Percentiles rank a stretch among this genome's conserved stretches.
Evolutionary conservation across 2,797 vertebrate genomes (phyloP).

Genomic region (Myripristis jacobus): DNA sequence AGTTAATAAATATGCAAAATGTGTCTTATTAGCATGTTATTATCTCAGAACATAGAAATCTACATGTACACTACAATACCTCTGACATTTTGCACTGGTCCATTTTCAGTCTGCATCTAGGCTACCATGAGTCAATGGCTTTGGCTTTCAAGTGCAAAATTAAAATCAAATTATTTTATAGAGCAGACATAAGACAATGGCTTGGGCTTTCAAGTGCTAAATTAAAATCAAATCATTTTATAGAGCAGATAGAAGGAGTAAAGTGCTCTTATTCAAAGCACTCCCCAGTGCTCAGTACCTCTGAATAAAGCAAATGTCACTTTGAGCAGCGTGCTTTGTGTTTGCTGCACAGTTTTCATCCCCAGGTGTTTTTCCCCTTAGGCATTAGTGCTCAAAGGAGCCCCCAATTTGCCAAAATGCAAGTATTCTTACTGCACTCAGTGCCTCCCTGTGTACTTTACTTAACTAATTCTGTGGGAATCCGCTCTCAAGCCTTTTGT

Average conservation of each 20-base stretch:
- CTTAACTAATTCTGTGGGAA: conserved; percentile 70
- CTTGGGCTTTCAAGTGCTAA: not conserved
- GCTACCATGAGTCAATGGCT: not conserved
- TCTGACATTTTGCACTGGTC: not conserved
- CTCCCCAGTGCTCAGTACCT: conserved; percentile 16
- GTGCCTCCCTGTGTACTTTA: conserved; percentile 39
- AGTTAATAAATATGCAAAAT: no score
- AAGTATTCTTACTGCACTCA: conserved; percentile 55
- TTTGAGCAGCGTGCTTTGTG: conserved; percentile 55
- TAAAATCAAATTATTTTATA: no score
- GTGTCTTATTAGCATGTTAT: not conserved
- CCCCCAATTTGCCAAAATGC: conserved; percentile 52
- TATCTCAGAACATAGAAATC: not conserved
- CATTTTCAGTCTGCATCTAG: not conserved
- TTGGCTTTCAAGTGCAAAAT: no score
- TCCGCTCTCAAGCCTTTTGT: conserved; percentile 52
- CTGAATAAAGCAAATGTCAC: conserved; percentile 31
- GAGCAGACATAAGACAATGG: not conserved
- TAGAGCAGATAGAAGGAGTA: conserved; percentile 8
- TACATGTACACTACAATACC: not conserved
- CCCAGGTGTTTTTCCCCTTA: conserved; percentile 65
- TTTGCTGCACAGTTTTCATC: conserved; percentile 61
- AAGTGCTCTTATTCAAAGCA: conserved; percentile 44
- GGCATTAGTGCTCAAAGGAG: conserved; percentile 56
- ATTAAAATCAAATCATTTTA: conserved; percentile 38